Conservation (phyloP, 2,113 vertebrate genomes). For the Chaetura pelagica region DNA sequence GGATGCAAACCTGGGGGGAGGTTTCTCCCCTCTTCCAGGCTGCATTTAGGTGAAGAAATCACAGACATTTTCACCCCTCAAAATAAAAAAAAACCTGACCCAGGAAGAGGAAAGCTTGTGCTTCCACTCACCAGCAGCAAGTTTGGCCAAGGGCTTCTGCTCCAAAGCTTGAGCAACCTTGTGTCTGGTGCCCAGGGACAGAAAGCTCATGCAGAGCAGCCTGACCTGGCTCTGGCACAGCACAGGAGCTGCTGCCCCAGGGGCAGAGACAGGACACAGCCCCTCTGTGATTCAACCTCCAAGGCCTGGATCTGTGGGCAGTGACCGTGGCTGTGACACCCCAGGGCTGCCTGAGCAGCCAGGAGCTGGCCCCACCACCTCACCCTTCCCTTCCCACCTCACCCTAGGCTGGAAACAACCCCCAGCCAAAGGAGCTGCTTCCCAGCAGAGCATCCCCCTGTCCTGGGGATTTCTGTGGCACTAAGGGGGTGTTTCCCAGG, state of each 20-base stretch:
- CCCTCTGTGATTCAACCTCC: neutral
- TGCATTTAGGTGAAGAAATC: neutral
- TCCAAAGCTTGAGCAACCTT: neutral
- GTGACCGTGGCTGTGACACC: neutral
- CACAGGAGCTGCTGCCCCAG: fast-evolving
- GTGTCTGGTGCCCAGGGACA: neutral
- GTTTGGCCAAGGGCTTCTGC: neutral
- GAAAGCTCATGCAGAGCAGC: neutral
- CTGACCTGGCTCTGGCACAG: neutral
- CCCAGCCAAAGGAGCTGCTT: neutral
- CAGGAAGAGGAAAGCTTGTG: neutral
- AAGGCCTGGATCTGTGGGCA: neutral
- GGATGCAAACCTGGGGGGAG: fast-evolving
- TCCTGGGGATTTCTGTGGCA: neutral
- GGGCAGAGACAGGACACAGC: fast-evolving
- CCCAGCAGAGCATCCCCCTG: fast-evolving
- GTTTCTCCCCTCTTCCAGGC: neutral
- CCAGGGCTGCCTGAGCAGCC: neutral
- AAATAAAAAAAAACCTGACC: neutral
- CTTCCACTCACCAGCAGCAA: neutral
- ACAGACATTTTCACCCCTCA: neutral
- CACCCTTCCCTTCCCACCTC: neutral
- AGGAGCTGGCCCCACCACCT: neutral
- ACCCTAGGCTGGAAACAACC: neutral
- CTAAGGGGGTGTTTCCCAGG: neutral